Evolutionary conservation across 2,888 invertebrate genomes (phyloP).

Genomic region (Chaetogeoica ovagalla): DNA sequence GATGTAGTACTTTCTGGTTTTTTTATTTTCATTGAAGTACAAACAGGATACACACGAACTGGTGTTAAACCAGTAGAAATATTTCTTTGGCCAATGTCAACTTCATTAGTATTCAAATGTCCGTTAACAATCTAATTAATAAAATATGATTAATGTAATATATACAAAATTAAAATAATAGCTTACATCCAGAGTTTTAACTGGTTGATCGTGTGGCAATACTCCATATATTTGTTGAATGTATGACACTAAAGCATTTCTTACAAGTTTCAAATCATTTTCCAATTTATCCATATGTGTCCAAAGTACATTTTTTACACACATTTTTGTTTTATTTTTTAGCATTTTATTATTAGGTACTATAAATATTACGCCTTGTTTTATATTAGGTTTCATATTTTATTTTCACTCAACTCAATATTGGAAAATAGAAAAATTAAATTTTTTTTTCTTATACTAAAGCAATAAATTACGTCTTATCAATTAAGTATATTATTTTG

Average conservation of each 20-base stretch:
- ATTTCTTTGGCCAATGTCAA: conserved; percentile 33
- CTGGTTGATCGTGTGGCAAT: conserved; percentile 41
- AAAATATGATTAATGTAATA: background rate
- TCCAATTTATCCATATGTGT: conserved; percentile 62
- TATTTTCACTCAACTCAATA: no score
- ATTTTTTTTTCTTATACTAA: no score
- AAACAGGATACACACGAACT: background rate
- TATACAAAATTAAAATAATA: background rate
- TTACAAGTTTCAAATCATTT: conserved; percentile 61
- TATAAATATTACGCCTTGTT: no score
- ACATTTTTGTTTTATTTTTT: no score
- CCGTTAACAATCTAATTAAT: conserved; percentile 40
- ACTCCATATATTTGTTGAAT: conserved; percentile 57
- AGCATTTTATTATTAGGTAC: no score
- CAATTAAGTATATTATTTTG: no score
- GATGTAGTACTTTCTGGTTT: conserved; percentile 14
- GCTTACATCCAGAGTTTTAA: conserved; percentile 34
- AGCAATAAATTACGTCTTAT: no score
- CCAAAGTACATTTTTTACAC: conserved; percentile 61
- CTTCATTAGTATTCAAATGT: conserved; percentile 39
- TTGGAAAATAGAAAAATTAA: no score
- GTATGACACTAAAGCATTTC: conserved; percentile 55
- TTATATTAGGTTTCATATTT: no score
- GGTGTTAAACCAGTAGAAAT: conserved; percentile 31
- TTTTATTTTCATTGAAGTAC: conserved; percentile 31